Evolutionary conservation across 2,888 invertebrate species (phyloP), one percentile per base, ranked within the genome.

Genomic region (Eupeodes latifasciatus): DNA sequence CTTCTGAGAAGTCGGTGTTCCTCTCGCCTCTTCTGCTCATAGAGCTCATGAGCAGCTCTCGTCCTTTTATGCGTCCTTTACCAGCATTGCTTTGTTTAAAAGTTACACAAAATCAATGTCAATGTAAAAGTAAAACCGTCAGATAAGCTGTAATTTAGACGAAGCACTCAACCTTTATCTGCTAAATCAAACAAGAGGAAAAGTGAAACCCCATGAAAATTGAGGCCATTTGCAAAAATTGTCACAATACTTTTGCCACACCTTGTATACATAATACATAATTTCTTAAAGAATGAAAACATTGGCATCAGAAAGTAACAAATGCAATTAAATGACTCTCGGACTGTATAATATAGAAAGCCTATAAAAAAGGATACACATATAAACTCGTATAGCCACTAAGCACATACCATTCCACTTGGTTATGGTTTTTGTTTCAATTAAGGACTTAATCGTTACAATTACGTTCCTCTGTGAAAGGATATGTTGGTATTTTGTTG

Each of bases 371-470:
- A 27, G 5, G 27, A 27, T 27, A 27, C 3, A 27, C 27, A 27
- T 27, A 27, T 27, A 3, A 27, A 3, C 27, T 27, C 27, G 82
- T 64, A 57, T 12, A 55, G 34, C 19, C 51, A 59, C 61, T 53
- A 61, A 61, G n/a, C 67, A 49, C 49, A 67, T 53, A 51, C 4
- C 19, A 66, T 62, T 40, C 74, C 69, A 75, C 75, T 71, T 64
- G 27, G 36, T 53, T 36, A 19, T 81, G 75, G 71, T 71, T 53
- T 40, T 40, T 71, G 62, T 57, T 76, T 76, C 71, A 76, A 85
- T 66, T 76, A 81, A 71, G 44, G 19, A 59, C 81, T 51, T 75
- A 85, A 84, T 76, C 55, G 84, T 62, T 40, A 40, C 69, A 55
- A 80, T 84, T 71, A 75, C 75, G 53, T 61, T 66, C 47, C 47